Conservation (phyloP, 1,140 invertebrate genomes). For the Monochamus saltuarius region DNA sequence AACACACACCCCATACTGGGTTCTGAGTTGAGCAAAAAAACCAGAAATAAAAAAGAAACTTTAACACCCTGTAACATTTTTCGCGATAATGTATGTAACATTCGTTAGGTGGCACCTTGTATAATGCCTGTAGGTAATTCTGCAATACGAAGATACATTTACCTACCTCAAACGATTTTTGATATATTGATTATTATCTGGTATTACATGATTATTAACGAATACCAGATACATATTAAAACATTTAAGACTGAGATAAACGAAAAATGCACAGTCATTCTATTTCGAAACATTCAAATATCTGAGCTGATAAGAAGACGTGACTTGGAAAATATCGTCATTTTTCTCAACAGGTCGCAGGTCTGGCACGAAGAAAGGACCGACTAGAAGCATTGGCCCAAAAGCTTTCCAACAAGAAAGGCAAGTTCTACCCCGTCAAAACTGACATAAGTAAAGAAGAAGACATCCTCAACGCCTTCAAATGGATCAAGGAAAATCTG, state of each 20-base stretch:
- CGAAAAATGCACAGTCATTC: not conserved
- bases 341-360: constrained; percentile 17
- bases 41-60: too few species aligned
- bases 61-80: too few species aligned
- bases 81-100: too few species aligned
- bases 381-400: constrained; percentile 3
- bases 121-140: too few species aligned
- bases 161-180: not conserved
- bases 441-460: constrained; percentile 8
- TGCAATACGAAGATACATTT: too few species aligned
- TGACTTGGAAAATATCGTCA: too few species aligned
- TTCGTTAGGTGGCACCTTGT: too few species aligned
- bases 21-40: too few species aligned
- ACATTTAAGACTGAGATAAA: too few species aligned
- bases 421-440: constrained; percentile 11
- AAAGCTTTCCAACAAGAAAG: not conserved
- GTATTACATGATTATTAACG: not conserved
- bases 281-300: not conserved
- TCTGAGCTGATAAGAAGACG: too few species aligned
- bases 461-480: constrained; percentile 6
- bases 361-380: constrained; percentile 17
- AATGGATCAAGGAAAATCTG: not conserved
- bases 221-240: not conserved
- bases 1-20: too few species aligned
- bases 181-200: not conserved